Evolutionary conservation across 2,797 vertebrate species (phyloP).

Genomic region (Acrossocheilus fasciatus): DNA sequence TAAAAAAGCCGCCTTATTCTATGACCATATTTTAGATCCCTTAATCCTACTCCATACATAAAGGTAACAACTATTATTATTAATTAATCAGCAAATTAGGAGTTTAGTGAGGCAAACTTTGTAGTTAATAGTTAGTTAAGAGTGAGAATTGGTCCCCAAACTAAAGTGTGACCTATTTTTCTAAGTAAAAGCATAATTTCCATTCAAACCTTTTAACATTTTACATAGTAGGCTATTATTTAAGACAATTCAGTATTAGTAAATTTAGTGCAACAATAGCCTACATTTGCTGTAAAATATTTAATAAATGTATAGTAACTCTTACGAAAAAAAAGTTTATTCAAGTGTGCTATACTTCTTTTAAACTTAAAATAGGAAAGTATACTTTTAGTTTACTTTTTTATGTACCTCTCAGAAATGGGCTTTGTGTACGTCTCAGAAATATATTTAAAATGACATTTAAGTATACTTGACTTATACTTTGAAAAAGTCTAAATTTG

Average conservation of each 20-base stretch:
- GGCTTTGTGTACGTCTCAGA: no score
- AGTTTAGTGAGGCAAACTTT: background rate
- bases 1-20: background rate
- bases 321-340: no score
- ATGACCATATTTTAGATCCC: background rate
- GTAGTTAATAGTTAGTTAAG: background rate
- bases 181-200: background rate
- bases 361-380: no score
- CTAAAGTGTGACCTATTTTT: background rate
- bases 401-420: no score
- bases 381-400: no score
- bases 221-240: background rate
- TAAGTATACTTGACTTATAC: no score
- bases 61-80: background rate
- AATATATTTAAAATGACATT: no score
- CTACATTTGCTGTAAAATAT: background rate
- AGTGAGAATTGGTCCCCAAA: background rate
- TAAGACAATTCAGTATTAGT: background rate
- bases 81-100: background rate
- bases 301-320: background rate
- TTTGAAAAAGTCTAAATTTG: no score
- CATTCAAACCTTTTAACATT: background rate
- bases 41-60: background rate
- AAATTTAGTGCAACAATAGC: background rate
- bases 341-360: no score